Evolutionary conservation across 2,888 invertebrate genomes (phyloP), one percentile per base, ranked within the genome.

Genomic region (Drosophila greeni): DNA sequence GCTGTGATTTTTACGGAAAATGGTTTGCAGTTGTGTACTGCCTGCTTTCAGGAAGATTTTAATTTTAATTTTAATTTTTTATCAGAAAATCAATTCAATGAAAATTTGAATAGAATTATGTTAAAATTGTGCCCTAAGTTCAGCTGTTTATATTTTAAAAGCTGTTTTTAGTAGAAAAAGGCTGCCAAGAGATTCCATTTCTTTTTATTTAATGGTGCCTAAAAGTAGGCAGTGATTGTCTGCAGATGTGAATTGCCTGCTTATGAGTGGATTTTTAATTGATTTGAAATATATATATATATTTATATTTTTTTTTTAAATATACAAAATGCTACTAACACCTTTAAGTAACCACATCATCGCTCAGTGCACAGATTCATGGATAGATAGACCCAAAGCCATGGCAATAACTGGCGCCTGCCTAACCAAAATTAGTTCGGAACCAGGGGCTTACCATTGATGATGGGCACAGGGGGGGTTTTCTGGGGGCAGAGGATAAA

Each of bases 331-430:
- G 5, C 1, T 11, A 12, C 2, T 24, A n/a, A 42, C 11, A 26
- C 11, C 24, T 4, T n/a, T 42, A 23, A 9, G 26, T 18, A 29
- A 12, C 16, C 18, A 18, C 5, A 31, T 45, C 11, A 18, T 8
- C 53, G 20, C 56, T 59, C 43, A 59, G 59, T 60, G 60, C 37
- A 37, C n/a, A 14, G 29, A 31, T 45, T n/a, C n/a, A 37, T 23
- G 45, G 45, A 20, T 39, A 24, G 23, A 42, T 42, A 33, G 42
- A 39, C 36, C 36, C 9, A 70, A 64, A 74, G 59, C 64, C 73
- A 78, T 78, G 75, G 76, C 79, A 79, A 79, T 84, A 79, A 84
- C 84, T 68, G 72, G 79, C 83, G 81, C 66, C 77, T 70, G 75
- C 69, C 59, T 60, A 70, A 74, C 67, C 76, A 73, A 77, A 73